A percentile compares a stretch with the other conserved stretches of the same genome.
Evolutionary conservation across 2,113 vertebrate genomes (phyloP).

Genomic region (Microtus montanus): DNA sequence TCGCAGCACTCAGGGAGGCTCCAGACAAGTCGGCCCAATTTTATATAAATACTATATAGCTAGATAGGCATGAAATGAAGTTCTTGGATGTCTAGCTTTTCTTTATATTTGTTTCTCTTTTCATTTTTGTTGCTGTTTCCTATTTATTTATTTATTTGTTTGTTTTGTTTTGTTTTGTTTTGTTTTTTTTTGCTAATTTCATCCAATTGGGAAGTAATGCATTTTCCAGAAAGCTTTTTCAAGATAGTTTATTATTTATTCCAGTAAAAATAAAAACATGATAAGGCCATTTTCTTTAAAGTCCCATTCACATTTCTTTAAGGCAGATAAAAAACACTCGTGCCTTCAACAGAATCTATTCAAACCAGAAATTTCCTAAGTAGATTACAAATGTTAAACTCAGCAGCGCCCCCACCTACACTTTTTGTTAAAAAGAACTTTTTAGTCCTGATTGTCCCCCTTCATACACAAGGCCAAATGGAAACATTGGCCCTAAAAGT

Average conservation of each 20-base stretch:
- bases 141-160: background rate
- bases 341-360: constrained; percentile 32
- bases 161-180: background rate
- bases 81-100: constrained; percentile 71
- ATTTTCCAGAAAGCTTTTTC: constrained; percentile 64
- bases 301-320: constrained; percentile 18
- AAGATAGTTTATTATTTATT: constrained; percentile 4
- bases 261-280: constrained; percentile 30
- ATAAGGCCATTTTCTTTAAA: background rate
- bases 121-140: constrained; percentile 62
- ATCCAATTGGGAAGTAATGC: constrained; percentile 58
- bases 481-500: background rate
- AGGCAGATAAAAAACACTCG: constrained; percentile 16
- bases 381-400: constrained; percentile 4
- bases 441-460: background rate
- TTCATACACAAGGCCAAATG: background rate
- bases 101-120: constrained; percentile 62
- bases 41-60: constrained; percentile 56
- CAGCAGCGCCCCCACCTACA: background rate
- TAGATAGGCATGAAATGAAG: constrained; percentile 71
- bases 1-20: background rate
- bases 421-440: constrained; percentile 19
- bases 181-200: constrained; percentile 45
- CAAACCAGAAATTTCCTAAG: constrained; percentile 37
- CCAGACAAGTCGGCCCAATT: constrained; percentile 24